Base-by-base conservation (phyloP, 2,888 invertebrate species). In the Trissonchulus sp. region DNA sequence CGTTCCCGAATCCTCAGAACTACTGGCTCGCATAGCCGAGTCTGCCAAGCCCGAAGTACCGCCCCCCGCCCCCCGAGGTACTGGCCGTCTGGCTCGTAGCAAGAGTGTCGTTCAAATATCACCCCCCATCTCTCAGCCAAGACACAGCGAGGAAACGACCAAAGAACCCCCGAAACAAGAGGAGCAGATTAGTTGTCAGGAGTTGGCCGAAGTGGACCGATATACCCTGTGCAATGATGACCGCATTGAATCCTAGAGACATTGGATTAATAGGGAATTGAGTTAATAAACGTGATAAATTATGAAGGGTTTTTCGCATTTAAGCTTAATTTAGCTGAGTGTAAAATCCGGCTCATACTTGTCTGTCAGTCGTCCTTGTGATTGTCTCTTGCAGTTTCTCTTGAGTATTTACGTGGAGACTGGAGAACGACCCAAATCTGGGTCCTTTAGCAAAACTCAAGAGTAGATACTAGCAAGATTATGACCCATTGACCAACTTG, bases 181-280 rank as follows among this genome's bases (percentile, higher is more conserved):
- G 28, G 65, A 63, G 65, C 8, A 15, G 3, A 63, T 8, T 63
- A n/a, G 65, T 30, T 68, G 75, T 34, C 37, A 75, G 73, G 28
- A 30, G 15, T 36, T 75, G 65, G 28, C 28, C 23, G 73, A 74
- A 8, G 73, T 76, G 2, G 73, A 76, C 36, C 63, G 76, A 60
- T 76, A 76, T 68, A 76, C 76, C 15, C 36, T 76, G 68, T 36
- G 33, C 2, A 76, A 76, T 37, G 63, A 71, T 38, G 76, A 76
- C 34, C 37, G 76, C 2, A 76, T 76, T 18, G 76, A 48, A 48
- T 48, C 48, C 23, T 48, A n/a, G n/a, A n/a, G n/a, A n/a, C n/a
- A n/a, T n/a, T n/a, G n/a, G n/a, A n/a, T n/a, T n/a, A n/a, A n/a
- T n/a, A n/a, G n/a, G n/a, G n/a, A n/a, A n/a, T n/a, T n/a, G n/a